Percentiles rank a stretch among this genome's conserved stretches.
These are phyloP conservation scores for Himalopsyche anomala DNA, from an alignment of 2,888 invertebrate genomes.

Conservation along the genomic window DNA sequence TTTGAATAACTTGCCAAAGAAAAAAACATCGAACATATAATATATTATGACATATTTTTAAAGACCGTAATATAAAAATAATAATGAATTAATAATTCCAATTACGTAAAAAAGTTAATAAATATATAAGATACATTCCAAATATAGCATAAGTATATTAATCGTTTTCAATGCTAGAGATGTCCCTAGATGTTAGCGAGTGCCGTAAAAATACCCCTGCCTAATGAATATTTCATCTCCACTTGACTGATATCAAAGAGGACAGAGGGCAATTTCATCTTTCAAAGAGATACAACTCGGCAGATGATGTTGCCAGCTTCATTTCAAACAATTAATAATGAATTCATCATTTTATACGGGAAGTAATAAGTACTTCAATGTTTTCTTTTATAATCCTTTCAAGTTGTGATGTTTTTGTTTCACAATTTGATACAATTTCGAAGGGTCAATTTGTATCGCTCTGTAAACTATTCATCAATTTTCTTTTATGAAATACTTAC, in stretches of 20 bases:
- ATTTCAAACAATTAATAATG: constrained; percentile 26
- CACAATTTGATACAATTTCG: background rate
- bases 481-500: background rate
- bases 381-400: background rate
- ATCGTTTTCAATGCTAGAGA: background rate
- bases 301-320: constrained; percentile 24
- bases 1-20: too few relatives aligned
- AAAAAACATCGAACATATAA: too few relatives aligned
- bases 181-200: background rate
- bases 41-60: too few relatives aligned
- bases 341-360: constrained; percentile 2
- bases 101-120: too few relatives aligned
- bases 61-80: too few relatives aligned
- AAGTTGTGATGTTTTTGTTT: background rate
- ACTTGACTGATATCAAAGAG: constrained; percentile 21
- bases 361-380: background rate
- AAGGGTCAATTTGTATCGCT: background rate
- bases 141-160: background rate
- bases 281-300: constrained; percentile 8
- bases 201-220: constrained; percentile 4
- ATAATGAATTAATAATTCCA: too few relatives aligned
- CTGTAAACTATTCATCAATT: background rate
- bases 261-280: constrained; percentile 22
- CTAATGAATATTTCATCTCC: constrained; percentile 30
- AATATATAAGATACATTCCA: too few relatives aligned